Evolutionary conservation across 2,113 vertebrate species (phyloP), one percentile per base, ranked within the genome.

Genomic region (Bambusicola thoracicus): DNA sequence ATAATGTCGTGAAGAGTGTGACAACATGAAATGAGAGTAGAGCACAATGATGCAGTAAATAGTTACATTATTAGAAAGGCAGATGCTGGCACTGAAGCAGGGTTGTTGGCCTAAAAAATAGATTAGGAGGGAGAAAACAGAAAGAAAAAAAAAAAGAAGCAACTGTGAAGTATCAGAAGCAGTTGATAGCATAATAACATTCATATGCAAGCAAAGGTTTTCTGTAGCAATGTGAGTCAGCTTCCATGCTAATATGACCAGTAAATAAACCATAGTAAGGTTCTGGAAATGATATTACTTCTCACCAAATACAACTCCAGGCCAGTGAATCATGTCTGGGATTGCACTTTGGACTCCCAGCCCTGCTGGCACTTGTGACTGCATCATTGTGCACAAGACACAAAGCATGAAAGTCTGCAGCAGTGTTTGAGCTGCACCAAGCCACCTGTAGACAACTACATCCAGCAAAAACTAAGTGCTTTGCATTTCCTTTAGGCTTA

Each of bases 31-130:
- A 95, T 93, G 82, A 92, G 83, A 96, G 78, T 70, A 93, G 70
- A 95, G 87, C 86, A 96, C 95, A 96, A 82, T 82, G 92, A 95
- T 95, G 95, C 93, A 96, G 95, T 92, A 96, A 95, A 95, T 93
- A 96, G 96, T 95, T 93, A 94, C 88, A 91, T 94, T 93, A 95
- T 95, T 95, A 90, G 88, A 94, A 92, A 95, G 92, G 90, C 93
- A 95, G 93, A 95, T 96, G 80, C 92, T 92, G 63, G 83, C 63
- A 82, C 40, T 87, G 95, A 95, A 95, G 93, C 94, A 93, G 87
- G 69, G 55, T 91, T 93, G 91, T 94, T 89, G 92, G 87, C 74
- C 92, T 89, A 86, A 96, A 94, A 95, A 96, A 90, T 81, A 94
- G 81, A 94, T 89, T 94, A 91, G 41, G 62, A 90, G 62, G n/a